Conservation (phyloP, 2,113 vertebrate genomes). For the Barbus barbus region DNA sequence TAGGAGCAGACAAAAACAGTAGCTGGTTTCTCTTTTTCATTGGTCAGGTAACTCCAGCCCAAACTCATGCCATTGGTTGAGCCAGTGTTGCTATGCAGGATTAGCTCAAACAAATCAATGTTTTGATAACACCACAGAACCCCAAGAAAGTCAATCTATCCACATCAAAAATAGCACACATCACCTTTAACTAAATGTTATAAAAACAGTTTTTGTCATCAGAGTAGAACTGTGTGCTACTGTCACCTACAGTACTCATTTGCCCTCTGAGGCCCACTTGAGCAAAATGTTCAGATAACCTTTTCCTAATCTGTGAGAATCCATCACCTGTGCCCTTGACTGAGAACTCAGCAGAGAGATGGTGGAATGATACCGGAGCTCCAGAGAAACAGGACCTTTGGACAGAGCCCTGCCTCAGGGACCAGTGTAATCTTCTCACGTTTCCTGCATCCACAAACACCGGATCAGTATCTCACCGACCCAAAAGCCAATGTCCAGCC, state of each 20-base stretch:
- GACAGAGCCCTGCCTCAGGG: not conserved
- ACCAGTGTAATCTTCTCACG: conserved; percentile 26
- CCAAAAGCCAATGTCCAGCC: conserved; percentile 22
- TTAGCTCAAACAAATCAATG: not conserved
- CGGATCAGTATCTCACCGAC: conserved; percentile 35
- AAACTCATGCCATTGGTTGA: not conserved
- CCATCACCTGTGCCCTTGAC: conserved; percentile 24
- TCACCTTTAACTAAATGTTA: not conserved
- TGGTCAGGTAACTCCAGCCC: not conserved
- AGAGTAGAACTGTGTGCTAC: not conserved
- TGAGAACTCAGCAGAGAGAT: conserved; percentile 36
- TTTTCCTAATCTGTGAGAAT: conserved; percentile 33
- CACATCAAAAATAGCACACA: not conserved
- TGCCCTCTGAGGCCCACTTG: conserved; percentile 20
- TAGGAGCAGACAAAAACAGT: too few relatives aligned
- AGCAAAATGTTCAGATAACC: conserved; percentile 35
- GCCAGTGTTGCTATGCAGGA: not conserved
- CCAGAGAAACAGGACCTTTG: conserved; percentile 11
- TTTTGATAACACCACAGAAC: not conserved
- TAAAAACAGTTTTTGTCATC: not conserved
- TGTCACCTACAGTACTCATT: conserved; percentile 33
- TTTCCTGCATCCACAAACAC: conserved; percentile 16
- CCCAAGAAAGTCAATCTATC: not conserved
- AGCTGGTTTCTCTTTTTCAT: not conserved
- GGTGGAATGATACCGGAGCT: not conserved